Evolutionary conservation across 2,888 invertebrate genomes (phyloP), one percentile per base, ranked within the genome.

Genomic region (Dysmachus trigonus): DNA sequence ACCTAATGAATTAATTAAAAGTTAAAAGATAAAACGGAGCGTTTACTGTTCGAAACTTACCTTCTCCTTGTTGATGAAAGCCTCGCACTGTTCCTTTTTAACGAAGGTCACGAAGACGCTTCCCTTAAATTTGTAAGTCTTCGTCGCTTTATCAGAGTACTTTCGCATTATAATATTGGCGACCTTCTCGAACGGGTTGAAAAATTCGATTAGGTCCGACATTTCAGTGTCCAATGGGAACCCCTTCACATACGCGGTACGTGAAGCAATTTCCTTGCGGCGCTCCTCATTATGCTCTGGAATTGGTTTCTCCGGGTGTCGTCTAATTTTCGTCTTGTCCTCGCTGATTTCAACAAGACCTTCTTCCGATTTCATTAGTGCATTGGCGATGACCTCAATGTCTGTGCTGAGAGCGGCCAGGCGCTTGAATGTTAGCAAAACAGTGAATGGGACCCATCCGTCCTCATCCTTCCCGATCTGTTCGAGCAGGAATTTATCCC

Each of bases 401-500:
- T 98, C 96, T 1, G 93, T 94, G 0, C 95, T 94, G 15, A 99
- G 91, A 41, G 94, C 93, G 0, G 96, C 94, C 30, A 99, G 93
- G 30, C 98, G 94, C 91, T 98, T 98, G 91, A 99, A 99, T 87
- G 95, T 97, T 76, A 96, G 92, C 92, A 99, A 94, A 0, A 96
- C 94, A 0, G 95, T 95, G 74, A 99, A 91, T 0, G 97, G 94
- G 27, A 99, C 94, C 99, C 99, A 98, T 2, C 97, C 99, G 85
- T 98, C 96, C 87, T 98, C 96, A 88, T 98, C 96, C 88, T 96
- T 93, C 88, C 95, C 95, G 0, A 96, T 94, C 92, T 98, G 96
- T 87, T 97, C 96, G 89, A 95, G 94, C n/a, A 99, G 93, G 91
- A 99, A 99, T 92, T 97, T 98, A 91, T 99, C 99, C 87, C 96